These are phyloP conservation scores for Melanchra persicariae DNA, from an alignment of 2,888 invertebrate species.

Conservation along the genomic window DNA sequence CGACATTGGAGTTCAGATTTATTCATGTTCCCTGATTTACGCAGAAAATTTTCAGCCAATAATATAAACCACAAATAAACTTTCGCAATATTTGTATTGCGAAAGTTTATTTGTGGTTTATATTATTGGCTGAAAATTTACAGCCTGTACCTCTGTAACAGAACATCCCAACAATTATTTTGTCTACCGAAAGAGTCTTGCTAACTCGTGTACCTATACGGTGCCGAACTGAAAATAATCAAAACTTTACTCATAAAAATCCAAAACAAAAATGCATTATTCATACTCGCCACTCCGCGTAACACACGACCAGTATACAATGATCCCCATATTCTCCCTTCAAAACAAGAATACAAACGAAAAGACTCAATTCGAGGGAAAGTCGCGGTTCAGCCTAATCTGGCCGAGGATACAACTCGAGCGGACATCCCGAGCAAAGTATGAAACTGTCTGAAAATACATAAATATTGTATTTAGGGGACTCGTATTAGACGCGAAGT, in stretches of 20 bases:
- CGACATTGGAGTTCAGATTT: constrained; percentile 41
- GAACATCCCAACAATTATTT: constrained; percentile 81
- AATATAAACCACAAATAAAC: constrained; percentile 75
- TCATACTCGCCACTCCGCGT: constrained; percentile 88
- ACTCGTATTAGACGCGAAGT: constrained; percentile 70
- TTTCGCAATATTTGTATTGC: constrained; percentile 76
- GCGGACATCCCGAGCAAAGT: constrained; percentile 86
- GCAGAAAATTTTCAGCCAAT: constrained; percentile 53
- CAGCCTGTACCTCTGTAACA: constrained; percentile 69
- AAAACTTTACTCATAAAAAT: constrained; percentile 91
- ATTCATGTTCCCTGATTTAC: constrained; percentile 44
- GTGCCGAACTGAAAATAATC: constrained; percentile 90
- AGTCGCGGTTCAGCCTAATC: constrained; percentile 75
- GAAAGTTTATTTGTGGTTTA: constrained; percentile 78
- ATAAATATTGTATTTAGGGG: constrained; percentile 90
- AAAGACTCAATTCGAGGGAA: constrained; percentile 66
- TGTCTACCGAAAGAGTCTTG: constrained; percentile 76
- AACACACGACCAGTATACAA: constrained; percentile 76
- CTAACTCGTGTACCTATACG: constrained; percentile 82
- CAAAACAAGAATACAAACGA: constrained; percentile 72
- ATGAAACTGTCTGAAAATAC: constrained; percentile 89
- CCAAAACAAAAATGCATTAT: constrained; percentile 91
- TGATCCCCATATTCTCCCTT: constrained; percentile 69
- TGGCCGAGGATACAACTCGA: constrained; percentile 80
- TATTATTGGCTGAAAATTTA: constrained; percentile 68